Evolutionary conservation across 1,140 invertebrate genomes (phyloP).

Genomic region (Scaptomyza graminum): DNA sequence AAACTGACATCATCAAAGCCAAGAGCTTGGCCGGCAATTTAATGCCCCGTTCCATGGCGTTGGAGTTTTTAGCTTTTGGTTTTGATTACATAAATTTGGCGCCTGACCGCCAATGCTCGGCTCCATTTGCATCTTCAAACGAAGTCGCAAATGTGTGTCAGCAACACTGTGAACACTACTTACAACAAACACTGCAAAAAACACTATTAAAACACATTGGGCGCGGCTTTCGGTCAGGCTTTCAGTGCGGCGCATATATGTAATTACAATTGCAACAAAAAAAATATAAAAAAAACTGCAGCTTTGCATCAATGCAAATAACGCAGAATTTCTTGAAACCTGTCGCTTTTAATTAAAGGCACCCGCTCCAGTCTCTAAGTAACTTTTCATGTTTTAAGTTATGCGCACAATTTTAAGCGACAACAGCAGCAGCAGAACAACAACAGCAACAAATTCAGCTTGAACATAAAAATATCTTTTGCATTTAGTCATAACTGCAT

Average conservation of each 20-base stretch:
- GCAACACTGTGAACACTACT: constrained; percentile 9
- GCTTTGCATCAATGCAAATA: constrained; percentile 67
- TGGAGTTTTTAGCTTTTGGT: constrained; percentile 39
- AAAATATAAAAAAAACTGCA: constrained; percentile 12
- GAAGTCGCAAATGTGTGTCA: constrained; percentile 53
- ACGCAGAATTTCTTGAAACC: constrained; percentile 62
- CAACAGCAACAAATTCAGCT: neutral
- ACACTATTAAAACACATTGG: constrained; percentile 18
- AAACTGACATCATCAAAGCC: constrained; percentile 71
- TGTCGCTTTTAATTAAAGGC: constrained; percentile 82
- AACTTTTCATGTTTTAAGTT: constrained; percentile 79
- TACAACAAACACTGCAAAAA: too few species aligned
- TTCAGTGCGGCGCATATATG: constrained; percentile 46
- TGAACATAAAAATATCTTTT: constrained; percentile 60
- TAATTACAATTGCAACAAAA: constrained; percentile 75
- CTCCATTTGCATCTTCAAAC: constrained; percentile 78
- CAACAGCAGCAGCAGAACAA: constrained; percentile 38
- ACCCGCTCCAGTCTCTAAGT: constrained; percentile 61
- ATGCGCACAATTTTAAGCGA: constrained; percentile 79
- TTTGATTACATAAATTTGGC: constrained; percentile 81
- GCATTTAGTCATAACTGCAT: constrained; percentile 81
- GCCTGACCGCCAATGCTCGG: constrained; percentile 48
- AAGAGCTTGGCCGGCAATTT: constrained; percentile 56
- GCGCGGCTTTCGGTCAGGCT: constrained; percentile 45
- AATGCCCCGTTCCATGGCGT: constrained; percentile 54